Percentiles rank a stretch among this genome's conserved stretches.
phyloP scores from a whole-genome alignment of 2,888 invertebrate genomes.

The Tridacna crocea region DNA sequence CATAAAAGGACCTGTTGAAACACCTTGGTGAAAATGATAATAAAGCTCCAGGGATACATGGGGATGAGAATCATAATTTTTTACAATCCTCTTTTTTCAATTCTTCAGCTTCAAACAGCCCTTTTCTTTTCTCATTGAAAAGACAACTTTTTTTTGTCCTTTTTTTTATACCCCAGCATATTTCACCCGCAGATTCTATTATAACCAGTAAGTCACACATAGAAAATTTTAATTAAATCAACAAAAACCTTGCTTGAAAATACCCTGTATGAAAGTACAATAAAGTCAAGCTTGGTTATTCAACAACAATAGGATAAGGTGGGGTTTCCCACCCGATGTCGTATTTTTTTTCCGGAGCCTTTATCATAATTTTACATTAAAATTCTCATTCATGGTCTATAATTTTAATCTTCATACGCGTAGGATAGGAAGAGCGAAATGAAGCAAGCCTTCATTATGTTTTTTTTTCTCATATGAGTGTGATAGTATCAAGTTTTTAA shows the following conservation, averaged over 20 bases:
- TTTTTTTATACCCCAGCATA: slow-evolving; percentile 1
- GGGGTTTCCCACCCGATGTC: slow-evolving; percentile 34
- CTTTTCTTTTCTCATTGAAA: too few relatives aligned
- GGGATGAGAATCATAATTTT: too few relatives aligned
- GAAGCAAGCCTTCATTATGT: slow-evolving; percentile 1
- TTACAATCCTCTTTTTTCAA: too few relatives aligned
- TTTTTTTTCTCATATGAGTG: not conserved
- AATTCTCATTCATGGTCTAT: slow-evolving; percentile 27
- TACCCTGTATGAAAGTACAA: slow-evolving; percentile 50
- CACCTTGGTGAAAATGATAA: too few relatives aligned
- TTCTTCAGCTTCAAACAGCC: too few relatives aligned
- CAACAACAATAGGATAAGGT: slow-evolving; percentile 58
- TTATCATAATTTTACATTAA: slow-evolving; percentile 31
- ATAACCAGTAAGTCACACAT: slow-evolving; percentile 38
- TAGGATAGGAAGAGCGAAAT: not conserved
- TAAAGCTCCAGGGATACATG: too few relatives aligned
- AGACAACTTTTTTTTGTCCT: too few relatives aligned
- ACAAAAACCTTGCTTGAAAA: slow-evolving; percentile 42
- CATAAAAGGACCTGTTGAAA: too few relatives aligned
- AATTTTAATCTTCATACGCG: slow-evolving; percentile 15
- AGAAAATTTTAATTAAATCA: slow-evolving; percentile 54
- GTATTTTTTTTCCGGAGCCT: not conserved
- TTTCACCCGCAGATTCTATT: slow-evolving; percentile 28
- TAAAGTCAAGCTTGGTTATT: slow-evolving; percentile 48
- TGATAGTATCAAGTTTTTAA: too few relatives aligned